Evolutionary conservation across 1,140 invertebrate genomes (phyloP), one percentile per base, ranked within the genome.

Genomic region (Drosophila saltans): DNA sequence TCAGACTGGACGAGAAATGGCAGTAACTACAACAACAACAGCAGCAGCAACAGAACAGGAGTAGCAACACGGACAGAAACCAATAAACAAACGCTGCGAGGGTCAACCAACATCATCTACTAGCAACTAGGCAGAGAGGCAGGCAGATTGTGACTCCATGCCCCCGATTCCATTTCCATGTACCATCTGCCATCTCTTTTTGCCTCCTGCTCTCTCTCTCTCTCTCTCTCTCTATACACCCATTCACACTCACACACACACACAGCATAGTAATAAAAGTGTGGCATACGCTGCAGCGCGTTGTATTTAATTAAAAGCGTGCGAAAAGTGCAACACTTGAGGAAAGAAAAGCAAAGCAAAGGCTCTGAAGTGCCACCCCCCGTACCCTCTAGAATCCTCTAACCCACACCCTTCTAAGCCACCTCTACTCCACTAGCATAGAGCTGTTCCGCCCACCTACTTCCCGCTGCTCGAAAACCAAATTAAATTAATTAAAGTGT

Each of bases 401-500:
- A 21, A 16, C 2, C 21, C 16, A 2, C 43, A 24, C 16, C 16
- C 11, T 21, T n/a, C 4, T n/a, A 45, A 3, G 7, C 36, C 36
- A 39, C 36, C 36, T 9, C 7, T 4, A 16, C 16, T 39, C 3
- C 28, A 4, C 8, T 9, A 40, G 1, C 1, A 3, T 11, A 11
- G 2, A 40, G 45, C 45, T 10, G 45, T 52, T 52, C 21, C 45
- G 24, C 45, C 45, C 45, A 48, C 45, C 45, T 52, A 52, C 45
- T 26, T n/a, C 28, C 26, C 40, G 45, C 16, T 45, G 45, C 43
- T 61, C 64, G 61, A 81, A 80, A 80, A 78, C 58, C 72, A 82
- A 86, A 86, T 88, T 82, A 88, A 86, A 86, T 86, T 86, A 88
- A 86, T 86, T 86, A 83, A 86, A 88, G 81, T 72, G 74, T 66